Conservation (phyloP, 1,140 invertebrate species). For the Vanessa atalanta region DNA sequence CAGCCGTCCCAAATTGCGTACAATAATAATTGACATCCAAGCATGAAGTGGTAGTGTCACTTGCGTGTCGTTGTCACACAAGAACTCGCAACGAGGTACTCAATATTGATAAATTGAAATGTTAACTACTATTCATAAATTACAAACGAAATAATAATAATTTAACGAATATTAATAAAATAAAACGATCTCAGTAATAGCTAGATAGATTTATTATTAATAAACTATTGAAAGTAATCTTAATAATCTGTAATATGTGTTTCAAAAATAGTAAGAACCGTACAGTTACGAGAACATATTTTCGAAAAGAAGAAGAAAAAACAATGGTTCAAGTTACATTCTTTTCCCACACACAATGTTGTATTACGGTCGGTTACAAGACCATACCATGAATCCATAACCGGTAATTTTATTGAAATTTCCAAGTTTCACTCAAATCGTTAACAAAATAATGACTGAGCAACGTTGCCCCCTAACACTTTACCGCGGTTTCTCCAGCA, state of each 20-base stretch:
- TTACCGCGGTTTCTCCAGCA: slow-evolving; percentile 56
- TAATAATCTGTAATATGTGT: background rate
- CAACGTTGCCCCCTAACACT: slow-evolving; percentile 53
- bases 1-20: slow-evolving; percentile 10
- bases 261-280: slow-evolving; percentile 1
- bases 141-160: no score
- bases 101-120: no score
- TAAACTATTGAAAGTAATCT: background rate
- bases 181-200: background rate
- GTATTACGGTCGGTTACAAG: slow-evolving; percentile 32
- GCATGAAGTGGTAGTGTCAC: no score
- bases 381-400: slow-evolving; percentile 51
- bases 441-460: slow-evolving; percentile 65
- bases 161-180: no score
- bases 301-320: slow-evolving; percentile 12
- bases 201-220: background rate
- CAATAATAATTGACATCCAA: background rate
- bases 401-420: slow-evolving; percentile 59
- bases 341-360: slow-evolving; percentile 36
- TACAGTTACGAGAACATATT: background rate
- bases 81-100: no score
- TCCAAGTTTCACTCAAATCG: slow-evolving; percentile 62
- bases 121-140: no score
- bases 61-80: no score
- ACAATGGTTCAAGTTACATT: slow-evolving; percentile 33